Conservation (phyloP, 2,888 invertebrate genomes). For the Caenorhabditis sinica region DNA sequence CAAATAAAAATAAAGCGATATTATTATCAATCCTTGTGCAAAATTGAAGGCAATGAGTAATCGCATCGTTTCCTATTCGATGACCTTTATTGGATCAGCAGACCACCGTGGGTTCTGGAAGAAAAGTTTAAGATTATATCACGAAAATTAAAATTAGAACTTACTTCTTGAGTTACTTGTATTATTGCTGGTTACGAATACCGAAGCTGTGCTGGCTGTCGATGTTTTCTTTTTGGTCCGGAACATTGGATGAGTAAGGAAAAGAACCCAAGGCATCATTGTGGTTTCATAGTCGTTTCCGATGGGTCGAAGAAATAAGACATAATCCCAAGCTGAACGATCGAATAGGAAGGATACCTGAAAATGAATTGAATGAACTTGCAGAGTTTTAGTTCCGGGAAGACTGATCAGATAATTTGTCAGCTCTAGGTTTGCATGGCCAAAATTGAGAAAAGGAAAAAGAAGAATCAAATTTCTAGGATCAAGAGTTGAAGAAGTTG, state of each 20-base stretch:
- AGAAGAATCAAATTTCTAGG: too few relatives aligned
- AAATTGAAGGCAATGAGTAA: too few relatives aligned
- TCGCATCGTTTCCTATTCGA: too few relatives aligned
- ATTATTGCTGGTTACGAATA: slow-evolving; percentile 10
- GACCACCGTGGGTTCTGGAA: too few relatives aligned
- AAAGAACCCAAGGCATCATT: slow-evolving; percentile 60
- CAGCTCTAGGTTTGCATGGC: too few relatives aligned
- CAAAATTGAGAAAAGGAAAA: background rate
- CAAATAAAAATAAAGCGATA: background rate
- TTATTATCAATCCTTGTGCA: background rate
- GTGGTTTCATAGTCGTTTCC: slow-evolving; percentile 55
- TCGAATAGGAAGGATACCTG: slow-evolving; percentile 29
- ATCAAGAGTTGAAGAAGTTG: background rate
- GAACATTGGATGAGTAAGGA: slow-evolving; percentile 57
- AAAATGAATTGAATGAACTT: slow-evolving; percentile 1
- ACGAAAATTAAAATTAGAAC: background rate
- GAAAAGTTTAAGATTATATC: too few relatives aligned
- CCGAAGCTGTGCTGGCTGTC: background rate
- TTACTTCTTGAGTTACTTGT: slow-evolving; percentile 18
- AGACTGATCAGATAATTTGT: too few relatives aligned
- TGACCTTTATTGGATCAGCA: too few relatives aligned
- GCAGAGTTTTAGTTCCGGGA: background rate
- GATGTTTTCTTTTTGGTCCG: slow-evolving; percentile 8
- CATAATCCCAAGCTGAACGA: slow-evolving; percentile 25
- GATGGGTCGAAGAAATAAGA: slow-evolving; percentile 51